Evolutionary conservation across 2,797 vertebrate species (phyloP).

Genomic region (Chromobotia macracanthus): DNA sequence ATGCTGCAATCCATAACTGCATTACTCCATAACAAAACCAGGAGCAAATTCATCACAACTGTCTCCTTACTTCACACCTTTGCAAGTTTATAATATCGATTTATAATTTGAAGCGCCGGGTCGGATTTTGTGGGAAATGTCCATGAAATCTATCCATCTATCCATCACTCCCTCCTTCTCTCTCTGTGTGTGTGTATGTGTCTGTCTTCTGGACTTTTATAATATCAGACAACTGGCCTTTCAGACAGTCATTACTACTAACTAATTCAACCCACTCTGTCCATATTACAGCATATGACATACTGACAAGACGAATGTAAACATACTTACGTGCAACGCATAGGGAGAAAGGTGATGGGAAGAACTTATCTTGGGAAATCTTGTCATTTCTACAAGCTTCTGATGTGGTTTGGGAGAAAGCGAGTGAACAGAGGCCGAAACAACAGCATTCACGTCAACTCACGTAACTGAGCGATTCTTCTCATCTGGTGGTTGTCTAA

Average conservation of each 20-base stretch:
- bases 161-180: neutral
- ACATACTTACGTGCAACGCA: neutral
- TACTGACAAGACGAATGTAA: neutral
- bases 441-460: constrained; percentile 28
- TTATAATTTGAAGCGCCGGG: no score
- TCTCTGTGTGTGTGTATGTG: neutral
- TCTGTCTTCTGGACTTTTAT: neutral
- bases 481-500: constrained; percentile 64
- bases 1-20: neutral
- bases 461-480: constrained; percentile 51
- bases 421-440: neutral
- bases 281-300: neutral
- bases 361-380: neutral
- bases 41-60: no score
- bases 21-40: no score
- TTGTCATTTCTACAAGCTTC: constrained; percentile 1
- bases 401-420: constrained; percentile 15
- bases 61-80: no score
- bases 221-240: no score
- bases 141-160: neutral
- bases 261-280: neutral
- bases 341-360: neutral
- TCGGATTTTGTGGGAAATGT: no score
- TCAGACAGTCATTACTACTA: no score
- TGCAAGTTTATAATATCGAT: no score